Evolutionary conservation across 92 coral and sea anemone species (phyloP), one percentile per base, ranked within the genome.

Genomic region (Porites divaricata): DNA sequence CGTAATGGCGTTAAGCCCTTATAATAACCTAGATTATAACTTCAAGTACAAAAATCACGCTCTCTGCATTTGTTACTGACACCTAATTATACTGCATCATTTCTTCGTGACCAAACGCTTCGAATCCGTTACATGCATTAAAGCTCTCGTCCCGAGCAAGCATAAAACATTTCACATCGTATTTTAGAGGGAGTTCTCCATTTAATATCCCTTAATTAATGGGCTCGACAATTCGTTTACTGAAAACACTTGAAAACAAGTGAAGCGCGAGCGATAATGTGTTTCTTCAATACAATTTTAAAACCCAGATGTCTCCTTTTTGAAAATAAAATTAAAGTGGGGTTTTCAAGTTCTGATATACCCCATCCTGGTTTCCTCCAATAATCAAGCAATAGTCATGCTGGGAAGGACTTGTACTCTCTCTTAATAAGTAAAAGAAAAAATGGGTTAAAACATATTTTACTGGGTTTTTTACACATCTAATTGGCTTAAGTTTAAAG

Each of bases 331-430:
- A 80, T 24, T 54, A 77, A 35, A 63, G 56, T 62, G 70, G 70
- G 45, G 21, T 63, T 20, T 64, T 77, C 58, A 19, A 22, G 70
- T 22, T 24, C 69, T 23, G 1, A 69, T 69, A 41, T 17, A 20
- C 10, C 45, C 69, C 41, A 13, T 80, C 56, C 9, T n/a, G 67
- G 16, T 56, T 80, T 69, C 14, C 50, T 19, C 19, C 51, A 61
- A 26, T 69, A 68, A 54, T 28, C 22, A 56, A 23, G 19, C 48
- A 80, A 25, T 51, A 2, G 9, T 8, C 69, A 54, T 67, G 85
- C 85, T 80, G 76, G 2, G 77, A 80, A 12, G 25, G 10, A 56
- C 50, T 68, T 80, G 35, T 35, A 54, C 19, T 14, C 21, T 69
- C 52, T 51, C 63, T 25, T n/a, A 73, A 80, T 57, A 12, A 48